Evolutionary conservation across 1,140 invertebrate species (phyloP), one percentile per base, ranked within the genome.

Genomic region (Zaprionus inermis): DNA sequence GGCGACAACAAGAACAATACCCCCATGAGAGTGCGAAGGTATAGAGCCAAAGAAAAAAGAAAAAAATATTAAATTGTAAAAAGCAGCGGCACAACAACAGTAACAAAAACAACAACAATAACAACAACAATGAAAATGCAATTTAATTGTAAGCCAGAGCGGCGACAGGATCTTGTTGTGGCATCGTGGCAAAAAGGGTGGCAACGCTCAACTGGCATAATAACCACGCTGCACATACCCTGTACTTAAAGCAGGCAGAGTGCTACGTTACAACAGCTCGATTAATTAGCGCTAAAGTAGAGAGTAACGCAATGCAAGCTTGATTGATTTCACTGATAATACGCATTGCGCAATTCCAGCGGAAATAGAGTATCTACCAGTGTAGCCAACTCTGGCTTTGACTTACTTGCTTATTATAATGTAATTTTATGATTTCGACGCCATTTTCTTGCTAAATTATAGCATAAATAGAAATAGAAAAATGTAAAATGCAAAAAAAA

Each of bases 381-480:
- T 20, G 28, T 18, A 55, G 49, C 65, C 34, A 22, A 20, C 18
- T 12, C 16, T n/a, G 46, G 9, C 30, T 0, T 24, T 20, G 44
- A 41, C 20, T 51, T 46, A 46, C 52, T 70, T 78, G 81, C 86
- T 88, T 86, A 86, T 86, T 88, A 86, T 86, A 86, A 86, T 86
- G 82, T 86, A 85, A 88, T 86, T 86, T 86, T 86, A 86, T 86
- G 82, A 86, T 83, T 86, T 86, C 79, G 79, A 73, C 79, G 82
- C 82, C 82, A 86, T 86, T 86, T 86, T 86, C 83, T 86, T 86
- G 82, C 83, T 88, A 86, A 86, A 88, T 86, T 88, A 86, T 79
- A 81, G 82, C 79, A 86, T 79, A 86, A 86, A 86, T 86, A 88
- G 83, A 83, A 88, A 86, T 86, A 86, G 82, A 73, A 82, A 69